A percentile compares a stretch with the other conserved stretches of the same genome.
Evolutionary conservation across 2,888 invertebrate species (phyloP).

Genomic region (Glaucopsyche alexis): DNA sequence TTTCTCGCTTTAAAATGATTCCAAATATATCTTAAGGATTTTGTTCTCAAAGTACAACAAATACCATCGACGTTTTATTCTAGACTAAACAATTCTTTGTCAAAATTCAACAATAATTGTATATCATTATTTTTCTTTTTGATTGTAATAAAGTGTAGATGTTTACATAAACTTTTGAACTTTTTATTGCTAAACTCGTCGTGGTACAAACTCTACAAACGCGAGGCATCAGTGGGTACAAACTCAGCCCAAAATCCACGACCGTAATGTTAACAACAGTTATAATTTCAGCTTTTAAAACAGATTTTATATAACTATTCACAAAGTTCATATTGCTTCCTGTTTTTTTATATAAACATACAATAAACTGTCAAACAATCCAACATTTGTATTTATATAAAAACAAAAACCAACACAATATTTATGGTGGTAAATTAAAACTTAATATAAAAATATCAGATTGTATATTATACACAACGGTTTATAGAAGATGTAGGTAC

Average conservation of each 20-base stretch:
- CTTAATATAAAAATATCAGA: constrained; percentile 31
- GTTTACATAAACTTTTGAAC: constrained; percentile 12
- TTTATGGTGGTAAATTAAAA: constrained; percentile 30
- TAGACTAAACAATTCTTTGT: constrained; percentile 7
- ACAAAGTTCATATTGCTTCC: constrained; percentile 30
- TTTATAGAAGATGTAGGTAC: not conserved
- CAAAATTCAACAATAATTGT: constrained; percentile 7
- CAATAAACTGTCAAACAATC: constrained; percentile 31
- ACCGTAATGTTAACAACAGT: constrained; percentile 12
- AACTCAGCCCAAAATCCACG: constrained; percentile 4
- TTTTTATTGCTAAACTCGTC: constrained; percentile 2
- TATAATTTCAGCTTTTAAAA: constrained; percentile 25
- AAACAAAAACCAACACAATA: constrained; percentile 27
- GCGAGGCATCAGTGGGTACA: constrained; percentile 14
- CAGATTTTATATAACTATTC: constrained; percentile 22
- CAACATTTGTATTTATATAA: constrained; percentile 30
- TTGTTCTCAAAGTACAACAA: constrained; percentile 6
- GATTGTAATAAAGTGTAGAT: not conserved
- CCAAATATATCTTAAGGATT: constrained; percentile 2
- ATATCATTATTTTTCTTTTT: not conserved
- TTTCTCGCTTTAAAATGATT: not conserved
- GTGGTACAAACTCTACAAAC: not conserved
- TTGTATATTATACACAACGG: constrained; percentile 30
- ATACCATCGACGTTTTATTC: constrained; percentile 17
- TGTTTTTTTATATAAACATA: constrained; percentile 27